Base-by-base conservation (phyloP, 2,888 invertebrate genomes). In the Apotomis betuletana region DNA sequence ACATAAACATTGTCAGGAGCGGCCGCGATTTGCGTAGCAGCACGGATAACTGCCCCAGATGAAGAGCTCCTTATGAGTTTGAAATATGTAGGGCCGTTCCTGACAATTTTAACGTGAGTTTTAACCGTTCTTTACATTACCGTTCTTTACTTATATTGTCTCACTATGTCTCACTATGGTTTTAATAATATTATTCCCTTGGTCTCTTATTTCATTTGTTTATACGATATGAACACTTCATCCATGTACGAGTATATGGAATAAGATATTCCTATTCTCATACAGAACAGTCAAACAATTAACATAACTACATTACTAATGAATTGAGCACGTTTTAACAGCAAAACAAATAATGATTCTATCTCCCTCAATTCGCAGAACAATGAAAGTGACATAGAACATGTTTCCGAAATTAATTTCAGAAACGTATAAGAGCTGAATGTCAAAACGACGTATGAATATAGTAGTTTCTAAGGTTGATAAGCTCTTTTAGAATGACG, bases 201-300 rank as follows among this genome's bases (percentile, higher is more conserved):
- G 15, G 15, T 15, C 27, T 27, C 27, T 27, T 27, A 27, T 27
- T 27, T 27, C 27, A 27, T 0, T 2, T 27, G 27, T 27, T 27
- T 27, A 27, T 27, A 27, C 27, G 27, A 27, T 27, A 27, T 27
- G 27, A 27, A 27, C 27, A 27, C 27, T 27, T 44, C 8, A 44
- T 44, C 41, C 54, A 10, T 12, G 9, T 15, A 4, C 27, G 15
- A 13, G 27, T 27, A 27, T 46, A 60, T 60, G n/a, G 1, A 41
- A 15, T 27, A 10, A 61, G 41, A 27, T 49, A 27, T 55, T 44
- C 27, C 55, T 55, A 46, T 65, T 55, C 9, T 36, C 62, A 55
- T 55, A 55, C 64, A 27, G 9, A 38, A 65, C 65, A 65, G 65
- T 46, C 55, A 57, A 65, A 65, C 64, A 65, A 65, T 55, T 65